Base-by-base conservation (phyloP, 2,113 vertebrate genomes). In the Cricetomys ansorgei region DNA sequence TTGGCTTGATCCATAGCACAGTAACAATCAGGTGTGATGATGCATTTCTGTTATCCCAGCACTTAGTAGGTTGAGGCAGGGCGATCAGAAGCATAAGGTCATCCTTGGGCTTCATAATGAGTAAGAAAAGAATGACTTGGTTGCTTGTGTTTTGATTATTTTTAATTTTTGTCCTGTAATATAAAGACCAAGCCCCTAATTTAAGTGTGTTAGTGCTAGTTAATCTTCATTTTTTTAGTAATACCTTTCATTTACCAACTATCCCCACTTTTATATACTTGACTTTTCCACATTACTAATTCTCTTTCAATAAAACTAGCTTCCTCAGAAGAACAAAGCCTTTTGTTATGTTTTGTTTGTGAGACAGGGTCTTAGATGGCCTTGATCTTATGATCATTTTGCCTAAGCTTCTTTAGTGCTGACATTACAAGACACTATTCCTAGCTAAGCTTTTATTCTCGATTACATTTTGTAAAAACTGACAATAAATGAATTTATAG, bases 401-500 rank as follows among this genome's bases (percentile, higher is more conserved):
- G 67, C 16, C 25, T 59, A 45, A 43, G 11, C 29, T 53, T 59
- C 87, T 29, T n/a, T 43, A 37, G 17, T 75, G 69, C 55, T 73
- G 10, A 72, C 37, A 59, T 88, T 34, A 45, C 29, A 57, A 37
- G 86, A 43, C 40, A 73, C 27, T 27, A 45, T 43, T 43, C 53
- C 53, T 1, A 43, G 53, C 53, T n/a, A 80, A 90, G 29, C 5
- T 77, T 76, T 65, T 90, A 45, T 92, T 13, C 76, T 80, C 64
- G 4, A 57, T 88, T 94, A 13, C 70, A 73, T 88, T 89, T 94
- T 93, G 73, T 53, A 21, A 95, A 95, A 94, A n/a, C n/a, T 94
- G 81, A 86, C 16, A 89, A 17, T 55, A 37, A 69, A 7, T 86
- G 15, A 62, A 17, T 57, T 94, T n/a, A 80, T 43, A 89, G 23